Evolutionary conservation across 2,797 vertebrate species (phyloP).

Genomic region (Phataginus tricuspis): DNA sequence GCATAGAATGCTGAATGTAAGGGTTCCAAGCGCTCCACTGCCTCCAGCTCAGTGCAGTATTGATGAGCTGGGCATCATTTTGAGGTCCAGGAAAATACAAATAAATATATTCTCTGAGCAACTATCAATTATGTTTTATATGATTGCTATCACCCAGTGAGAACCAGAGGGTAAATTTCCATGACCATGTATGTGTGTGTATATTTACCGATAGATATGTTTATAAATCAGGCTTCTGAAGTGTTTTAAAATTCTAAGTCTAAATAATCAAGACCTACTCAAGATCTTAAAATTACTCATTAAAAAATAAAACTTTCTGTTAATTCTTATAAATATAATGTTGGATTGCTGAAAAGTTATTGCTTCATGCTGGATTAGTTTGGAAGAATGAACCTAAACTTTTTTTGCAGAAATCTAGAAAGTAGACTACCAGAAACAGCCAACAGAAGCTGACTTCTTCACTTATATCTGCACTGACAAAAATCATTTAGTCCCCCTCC

Average conservation of each 20-base stretch:
- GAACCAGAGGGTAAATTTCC: background rate
- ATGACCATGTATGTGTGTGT: background rate
- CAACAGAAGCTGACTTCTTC: background rate
- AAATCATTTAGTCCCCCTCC: background rate
- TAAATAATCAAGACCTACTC: background rate
- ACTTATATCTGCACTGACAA: background rate
- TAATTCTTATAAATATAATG: background rate
- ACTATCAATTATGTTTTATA: background rate
- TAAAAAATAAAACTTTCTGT: background rate
- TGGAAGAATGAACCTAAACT: background rate
- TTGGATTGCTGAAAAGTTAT: background rate
- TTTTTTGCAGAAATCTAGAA: background rate
- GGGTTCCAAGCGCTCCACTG: background rate
- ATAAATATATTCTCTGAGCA: background rate
- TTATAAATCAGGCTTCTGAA: background rate
- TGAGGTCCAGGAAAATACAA: background rate
- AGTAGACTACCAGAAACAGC: background rate
- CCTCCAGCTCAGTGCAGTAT: background rate
- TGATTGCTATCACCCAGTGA: background rate
- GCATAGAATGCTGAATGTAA: background rate
- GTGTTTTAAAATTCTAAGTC: conserved; percentile 58
- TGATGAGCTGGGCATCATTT: background rate
- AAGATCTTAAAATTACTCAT: conserved; percentile 6
- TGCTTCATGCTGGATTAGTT: background rate
- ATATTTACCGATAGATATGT: background rate